Base-by-base conservation (phyloP, 2,113 vertebrate genomes). In the Cacatua alba region DNA sequence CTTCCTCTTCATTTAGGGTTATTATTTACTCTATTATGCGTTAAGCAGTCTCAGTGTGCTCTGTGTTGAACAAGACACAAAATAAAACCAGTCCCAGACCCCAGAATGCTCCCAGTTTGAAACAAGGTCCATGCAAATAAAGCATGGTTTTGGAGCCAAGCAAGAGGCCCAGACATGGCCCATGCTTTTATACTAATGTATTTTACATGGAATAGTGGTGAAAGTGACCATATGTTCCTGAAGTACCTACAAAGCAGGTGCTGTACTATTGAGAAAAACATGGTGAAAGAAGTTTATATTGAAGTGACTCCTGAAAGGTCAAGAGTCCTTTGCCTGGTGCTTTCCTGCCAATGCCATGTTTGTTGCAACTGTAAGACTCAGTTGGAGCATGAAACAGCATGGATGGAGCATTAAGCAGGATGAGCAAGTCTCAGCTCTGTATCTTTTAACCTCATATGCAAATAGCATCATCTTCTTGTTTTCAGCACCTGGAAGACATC, bases 11-110 rank as follows among this genome's bases (percentile, higher is more conserved):
- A 37, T 94, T 95, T 91, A 69, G 69, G 37, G 17, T 69, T 89
- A 79, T 84, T 89, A 79, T 96, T 69, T 92, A 71, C 88, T 95
- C 94, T 92, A 89, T 91, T 91, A 82, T 41, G 81, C 85, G 74
- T 69, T 94, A 95, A 94, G 74, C 37, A 82, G 59, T 59, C 41
- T 94, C 86, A 62, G 48, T 29, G 31, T 85, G 62, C 74, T 80
- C 48, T 89, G 21, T 67, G 74, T 94, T 91, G 83, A 80, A 60
- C 55, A 65, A 69, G 80, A 71, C 31, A 29, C 0, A 6, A 93
- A 92, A n/a, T 41, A 82, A 91, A 84, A 89, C 4, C 57, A 76
- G 65, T 63, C 41, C 81, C 57, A 87, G 82, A 35, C 33, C n/a
- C 17, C 17, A 46, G 62, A 86, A 62, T 33, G 37, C 10, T 71